Base-by-base conservation (phyloP, 53 echinoderm and acorn worm genomes). In the Antedon mediterranea region DNA sequence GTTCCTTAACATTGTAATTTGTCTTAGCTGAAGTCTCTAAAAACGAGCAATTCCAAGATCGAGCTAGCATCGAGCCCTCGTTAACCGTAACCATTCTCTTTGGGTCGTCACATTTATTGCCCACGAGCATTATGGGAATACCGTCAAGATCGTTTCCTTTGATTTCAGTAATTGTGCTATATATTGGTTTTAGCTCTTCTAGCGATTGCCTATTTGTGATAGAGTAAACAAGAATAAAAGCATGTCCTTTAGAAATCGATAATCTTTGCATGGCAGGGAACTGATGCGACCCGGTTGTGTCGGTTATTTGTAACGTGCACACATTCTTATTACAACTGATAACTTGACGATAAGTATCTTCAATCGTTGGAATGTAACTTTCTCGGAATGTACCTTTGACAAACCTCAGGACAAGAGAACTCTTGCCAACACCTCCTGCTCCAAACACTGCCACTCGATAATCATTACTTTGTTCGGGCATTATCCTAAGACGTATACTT, bases 251-350 rank as follows among this genome's bases (percentile, higher is more conserved):
- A 80, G 90, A 90, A 80, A 98, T 98, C 9, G 98, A 98, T 79
- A 98, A 83, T 27, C 98, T 88, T 85, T 98, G 98, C 98, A 98
- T 98, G 71, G 98, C 98, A 57, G 98, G 98, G 82, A 98, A 98
- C 81, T 98, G 98, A 31, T 98, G 98, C 30, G 98, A 98, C 0
- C 98, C 98, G 0, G 98, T 98, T 0, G 98, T 98, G 81, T 98
- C 98, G 8, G 98, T 98, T 33, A 98, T 98, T 72, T 98, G 98
- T 27, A 98, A 87, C 0, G 98, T 98, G 75, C 98, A 98, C 29
- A 98, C 98, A 77, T 98, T 98, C 77, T 98, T 98, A 81, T 98
- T 98, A 80, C 98, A 98, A 85, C 98, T 98, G 73, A 98, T 98
- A 13, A 98, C 98, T 77, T 98, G 98, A 23, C 98, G 75, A 84